Conservation (phyloP, 2,113 vertebrate genomes). For the Reinhardtius hippoglossoides region DNA sequence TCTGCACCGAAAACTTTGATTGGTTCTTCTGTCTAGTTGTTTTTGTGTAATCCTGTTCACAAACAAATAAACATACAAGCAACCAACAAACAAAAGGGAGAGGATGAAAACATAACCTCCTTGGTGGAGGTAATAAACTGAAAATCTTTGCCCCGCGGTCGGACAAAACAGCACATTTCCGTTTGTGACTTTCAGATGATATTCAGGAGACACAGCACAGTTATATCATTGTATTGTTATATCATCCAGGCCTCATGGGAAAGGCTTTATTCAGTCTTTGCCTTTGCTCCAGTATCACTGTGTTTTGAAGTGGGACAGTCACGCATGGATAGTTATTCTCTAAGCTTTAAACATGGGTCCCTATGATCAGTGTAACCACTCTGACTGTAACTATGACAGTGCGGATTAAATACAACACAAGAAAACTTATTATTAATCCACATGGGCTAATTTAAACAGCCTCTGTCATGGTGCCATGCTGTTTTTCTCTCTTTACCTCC, state of each 20-base stretch:
- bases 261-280: background rate
- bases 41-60: too few relatives aligned
- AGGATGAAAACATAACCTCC: too few relatives aligned
- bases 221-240: background rate
- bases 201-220: background rate
- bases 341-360: constrained; percentile 12
- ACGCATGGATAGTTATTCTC: background rate
- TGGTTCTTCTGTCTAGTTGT: too few relatives aligned
- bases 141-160: background rate
- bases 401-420: constrained; percentile 33
- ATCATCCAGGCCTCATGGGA: background rate
- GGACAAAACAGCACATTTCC: background rate
- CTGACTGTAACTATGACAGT: constrained; percentile 20
- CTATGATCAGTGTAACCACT: constrained; percentile 25
- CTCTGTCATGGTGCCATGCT: constrained; percentile 25
- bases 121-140: too few relatives aligned
- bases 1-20: too few relatives aligned
- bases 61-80: too few relatives aligned
- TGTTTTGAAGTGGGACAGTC: constrained; percentile 7
- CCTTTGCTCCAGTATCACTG: constrained; percentile 5
- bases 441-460: constrained; percentile 42
- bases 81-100: too few relatives aligned
- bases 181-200: background rate
- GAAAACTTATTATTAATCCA: too few relatives aligned
- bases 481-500: constrained; percentile 9